phyloP scores from a whole-genome alignment of 2,113 vertebrate species.

The Uria aalge region DNA sequence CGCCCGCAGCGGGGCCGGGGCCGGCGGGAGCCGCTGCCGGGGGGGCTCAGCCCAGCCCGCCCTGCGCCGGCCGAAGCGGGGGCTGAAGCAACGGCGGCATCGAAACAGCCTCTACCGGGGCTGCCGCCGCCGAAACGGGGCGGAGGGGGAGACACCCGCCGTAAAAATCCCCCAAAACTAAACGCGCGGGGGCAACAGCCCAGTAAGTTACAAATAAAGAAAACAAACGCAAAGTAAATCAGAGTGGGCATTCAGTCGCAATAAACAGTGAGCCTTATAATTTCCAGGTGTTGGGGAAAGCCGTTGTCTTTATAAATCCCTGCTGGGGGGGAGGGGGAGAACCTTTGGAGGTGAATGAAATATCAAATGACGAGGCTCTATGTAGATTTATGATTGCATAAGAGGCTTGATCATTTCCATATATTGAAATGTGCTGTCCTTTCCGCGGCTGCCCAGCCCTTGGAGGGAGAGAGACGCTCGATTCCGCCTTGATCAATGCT shows the following conservation, averaged over 20 bases:
- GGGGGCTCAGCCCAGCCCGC: slow-evolving; percentile 52
- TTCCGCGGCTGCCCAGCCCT: slow-evolving; percentile 75
- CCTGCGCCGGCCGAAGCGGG: slow-evolving; percentile 62
- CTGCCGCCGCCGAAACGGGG: neutral
- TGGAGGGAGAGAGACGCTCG: slow-evolving; percentile 75
- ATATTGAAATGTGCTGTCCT: slow-evolving; percentile 84
- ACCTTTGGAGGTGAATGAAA: slow-evolving; percentile 79
- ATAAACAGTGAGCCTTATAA: slow-evolving; percentile 70
- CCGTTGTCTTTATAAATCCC: slow-evolving; percentile 74
- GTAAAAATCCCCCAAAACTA: neutral
- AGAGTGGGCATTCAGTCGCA: slow-evolving; percentile 42
- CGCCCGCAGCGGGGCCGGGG: neutral
- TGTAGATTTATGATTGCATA: slow-evolving; percentile 88
- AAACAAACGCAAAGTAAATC: neutral
- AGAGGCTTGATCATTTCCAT: slow-evolving; percentile 85
- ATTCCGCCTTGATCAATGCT: slow-evolving; percentile 88
- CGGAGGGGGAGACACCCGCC: neutral
- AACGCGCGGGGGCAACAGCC: neutral
- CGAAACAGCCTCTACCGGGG: slow-evolving; percentile 55
- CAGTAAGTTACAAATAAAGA: slow-evolving; percentile 51
- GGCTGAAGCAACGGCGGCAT: slow-evolving; percentile 63
- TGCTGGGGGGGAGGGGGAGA: slow-evolving; percentile 45
- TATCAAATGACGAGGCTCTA: slow-evolving; percentile 75
- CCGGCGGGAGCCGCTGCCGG: neutral
- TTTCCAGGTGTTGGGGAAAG: slow-evolving; percentile 77